These are phyloP conservation scores for Cataglyphis albicans DNA, from an alignment of 2,888 invertebrate genomes.

Conservation along the genomic window DNA sequence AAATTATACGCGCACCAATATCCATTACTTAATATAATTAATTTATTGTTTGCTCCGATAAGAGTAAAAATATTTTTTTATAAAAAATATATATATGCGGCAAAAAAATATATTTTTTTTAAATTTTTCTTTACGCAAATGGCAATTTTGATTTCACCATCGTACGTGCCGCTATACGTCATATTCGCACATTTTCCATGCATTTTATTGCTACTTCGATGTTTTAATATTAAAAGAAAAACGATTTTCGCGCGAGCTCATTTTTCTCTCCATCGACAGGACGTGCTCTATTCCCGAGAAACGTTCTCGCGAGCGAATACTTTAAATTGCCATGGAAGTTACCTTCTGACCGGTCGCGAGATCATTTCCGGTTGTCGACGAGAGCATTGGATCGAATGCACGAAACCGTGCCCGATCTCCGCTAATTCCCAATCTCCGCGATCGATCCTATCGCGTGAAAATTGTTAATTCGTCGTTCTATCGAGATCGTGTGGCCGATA, in stretches of 20 bases:
- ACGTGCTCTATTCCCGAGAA: not conserved
- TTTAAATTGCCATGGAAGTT: constrained; percentile 3
- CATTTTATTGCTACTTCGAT: not conserved
- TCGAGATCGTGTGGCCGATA: constrained; percentile 18
- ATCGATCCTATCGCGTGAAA: constrained; percentile 23
- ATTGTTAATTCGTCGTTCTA: constrained; percentile 22
- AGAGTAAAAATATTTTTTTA: not conserved
- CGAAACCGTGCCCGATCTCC: not conserved
- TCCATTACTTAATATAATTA: not conserved
- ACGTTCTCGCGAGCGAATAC: not conserved
- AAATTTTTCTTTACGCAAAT: not conserved
- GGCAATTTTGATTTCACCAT: constrained; percentile 2
- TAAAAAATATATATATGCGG: not conserved
- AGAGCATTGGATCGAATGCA: not conserved
- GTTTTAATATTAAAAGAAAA: constrained; percentile 8
- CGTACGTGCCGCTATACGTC: not conserved
- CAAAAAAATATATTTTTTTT: too few species aligned
- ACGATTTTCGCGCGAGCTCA: not conserved
- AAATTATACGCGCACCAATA: not conserved
- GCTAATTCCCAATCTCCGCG: constrained; percentile 24
- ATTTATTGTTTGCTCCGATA: not conserved
- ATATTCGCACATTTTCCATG: not conserved
- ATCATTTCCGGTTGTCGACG: constrained; percentile 24
- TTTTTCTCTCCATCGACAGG: not conserved
- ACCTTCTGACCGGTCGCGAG: not conserved